phyloP scores from a whole-genome alignment of 2,797 vertebrate genomes.

The Hoplostethus mediterraneus region DNA sequence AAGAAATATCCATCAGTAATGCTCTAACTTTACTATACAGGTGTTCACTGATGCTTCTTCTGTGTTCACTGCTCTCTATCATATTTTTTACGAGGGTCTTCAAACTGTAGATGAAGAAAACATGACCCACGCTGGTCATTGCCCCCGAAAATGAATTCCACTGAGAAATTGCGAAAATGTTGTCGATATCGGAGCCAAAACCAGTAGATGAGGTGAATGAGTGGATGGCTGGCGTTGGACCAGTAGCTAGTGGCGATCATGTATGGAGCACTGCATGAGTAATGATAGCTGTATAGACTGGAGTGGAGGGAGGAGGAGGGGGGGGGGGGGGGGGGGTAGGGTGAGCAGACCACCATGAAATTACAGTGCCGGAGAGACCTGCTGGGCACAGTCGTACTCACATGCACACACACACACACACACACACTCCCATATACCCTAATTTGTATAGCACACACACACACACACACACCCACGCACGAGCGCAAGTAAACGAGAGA shows the following conservation, averaged over 20 bases:
- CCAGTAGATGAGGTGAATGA: slow-evolving; percentile 9
- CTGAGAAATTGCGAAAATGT: neutral
- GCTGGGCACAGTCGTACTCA: slow-evolving; percentile 19
- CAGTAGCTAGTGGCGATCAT: neutral
- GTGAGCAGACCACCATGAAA: slow-evolving; percentile 49
- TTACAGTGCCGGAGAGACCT: slow-evolving; percentile 41
- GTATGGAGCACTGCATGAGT: slow-evolving; percentile 34
- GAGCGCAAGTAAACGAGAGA: neutral
- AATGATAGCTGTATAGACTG: slow-evolving; percentile 48
- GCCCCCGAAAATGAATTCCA: neutral
- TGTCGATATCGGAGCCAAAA: slow-evolving; percentile 9
- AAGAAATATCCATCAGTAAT: slow-evolving; percentile 20
- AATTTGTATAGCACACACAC: neutral
- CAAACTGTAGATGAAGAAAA: too few species aligned
- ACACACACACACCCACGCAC: neutral
- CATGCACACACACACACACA: slow-evolving; percentile 13
- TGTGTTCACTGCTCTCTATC: neutral
- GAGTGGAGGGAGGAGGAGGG: slow-evolving; percentile 14
- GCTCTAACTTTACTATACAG: slow-evolving; percentile 20
- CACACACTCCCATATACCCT: slow-evolving; percentile 10
- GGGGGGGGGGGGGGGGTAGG: neutral
- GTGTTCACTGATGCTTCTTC: neutral
- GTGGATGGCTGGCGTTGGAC: slow-evolving; percentile 13
- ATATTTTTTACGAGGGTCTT: neutral
- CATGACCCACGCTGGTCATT: too few species aligned